Conservation (phyloP, 2,113 vertebrate species). For the Hyperopisus bebe region DNA sequence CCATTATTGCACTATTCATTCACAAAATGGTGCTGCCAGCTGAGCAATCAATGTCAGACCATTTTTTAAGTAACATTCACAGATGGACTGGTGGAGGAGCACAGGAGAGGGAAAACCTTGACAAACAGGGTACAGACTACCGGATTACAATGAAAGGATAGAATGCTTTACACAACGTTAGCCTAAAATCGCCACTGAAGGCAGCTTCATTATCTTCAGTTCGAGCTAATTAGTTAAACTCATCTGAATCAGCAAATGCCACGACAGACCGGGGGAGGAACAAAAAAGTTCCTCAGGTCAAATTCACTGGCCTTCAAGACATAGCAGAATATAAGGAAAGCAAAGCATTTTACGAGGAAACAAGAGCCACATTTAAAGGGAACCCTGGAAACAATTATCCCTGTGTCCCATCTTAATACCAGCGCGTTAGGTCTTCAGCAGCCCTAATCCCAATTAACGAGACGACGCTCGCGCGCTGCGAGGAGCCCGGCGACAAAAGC, state of each 20-base stretch:
- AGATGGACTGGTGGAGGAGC: background rate
- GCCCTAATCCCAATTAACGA: conserved; percentile 47
- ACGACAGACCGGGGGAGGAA: background rate
- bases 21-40: background rate
- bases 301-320: background rate
- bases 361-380: background rate
- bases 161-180: too few relatives aligned
- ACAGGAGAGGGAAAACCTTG: background rate
- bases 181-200: background rate
- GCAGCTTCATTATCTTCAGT: background rate
- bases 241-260: background rate
- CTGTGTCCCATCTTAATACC: conserved; percentile 3
- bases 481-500: conserved; percentile 38
- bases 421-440: conserved; percentile 28
- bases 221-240: background rate
- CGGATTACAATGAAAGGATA: background rate
- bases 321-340: background rate
- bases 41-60: background rate
- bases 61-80: background rate
- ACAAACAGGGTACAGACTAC: too few relatives aligned
- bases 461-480: conserved; percentile 41
- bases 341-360: background rate
- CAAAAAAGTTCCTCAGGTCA: background rate
- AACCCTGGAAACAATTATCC: background rate
- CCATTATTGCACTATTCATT: background rate